Evolutionary conservation across 2,888 invertebrate species (phyloP).

Genomic region (Stegana nigrithorax): DNA sequence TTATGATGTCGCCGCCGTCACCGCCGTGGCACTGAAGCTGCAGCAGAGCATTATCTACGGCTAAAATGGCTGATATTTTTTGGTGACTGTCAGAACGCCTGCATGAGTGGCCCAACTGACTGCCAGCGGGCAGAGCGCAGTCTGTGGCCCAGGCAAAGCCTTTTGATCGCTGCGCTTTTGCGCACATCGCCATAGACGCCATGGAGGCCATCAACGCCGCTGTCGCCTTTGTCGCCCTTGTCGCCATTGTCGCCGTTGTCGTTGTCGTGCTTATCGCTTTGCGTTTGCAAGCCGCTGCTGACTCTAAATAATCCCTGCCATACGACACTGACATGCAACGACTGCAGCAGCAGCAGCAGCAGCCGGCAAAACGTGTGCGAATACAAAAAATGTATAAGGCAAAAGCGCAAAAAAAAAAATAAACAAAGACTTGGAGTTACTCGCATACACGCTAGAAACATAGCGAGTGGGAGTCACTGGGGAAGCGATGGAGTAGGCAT

Average conservation of each 20-base stretch:
- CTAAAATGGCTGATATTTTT: constrained; percentile 57
- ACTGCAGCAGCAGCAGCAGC: too few species aligned
- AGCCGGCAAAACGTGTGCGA: constrained; percentile 36
- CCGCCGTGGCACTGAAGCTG: too few species aligned
- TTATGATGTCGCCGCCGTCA: too few species aligned
- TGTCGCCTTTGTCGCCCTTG: constrained; percentile 22
- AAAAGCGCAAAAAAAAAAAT: constrained; percentile 9
- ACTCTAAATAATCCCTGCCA: constrained; percentile 60
- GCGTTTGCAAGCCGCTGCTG: constrained; percentile 58
- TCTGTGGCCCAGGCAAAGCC: constrained; percentile 33
- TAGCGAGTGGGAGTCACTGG: neutral
- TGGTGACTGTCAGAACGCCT: too few species aligned
- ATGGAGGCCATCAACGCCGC: constrained; percentile 39
- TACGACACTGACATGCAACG: too few species aligned
- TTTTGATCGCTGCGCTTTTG: constrained; percentile 51
- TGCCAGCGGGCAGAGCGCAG: constrained; percentile 35
- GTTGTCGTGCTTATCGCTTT: constrained; percentile 49
- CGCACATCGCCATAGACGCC: too few species aligned
- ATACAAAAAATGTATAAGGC: too few species aligned
- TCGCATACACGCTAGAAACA: neutral
- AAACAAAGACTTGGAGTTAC: constrained; percentile 13
- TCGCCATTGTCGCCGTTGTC: constrained; percentile 42
- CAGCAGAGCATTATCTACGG: constrained; percentile 52
- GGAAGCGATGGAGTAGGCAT: neutral
- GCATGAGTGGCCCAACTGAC: too few species aligned